These are phyloP conservation scores for Pyralis farinalis DNA, from an alignment of 2,888 invertebrate genomes.

Conservation along the genomic window DNA sequence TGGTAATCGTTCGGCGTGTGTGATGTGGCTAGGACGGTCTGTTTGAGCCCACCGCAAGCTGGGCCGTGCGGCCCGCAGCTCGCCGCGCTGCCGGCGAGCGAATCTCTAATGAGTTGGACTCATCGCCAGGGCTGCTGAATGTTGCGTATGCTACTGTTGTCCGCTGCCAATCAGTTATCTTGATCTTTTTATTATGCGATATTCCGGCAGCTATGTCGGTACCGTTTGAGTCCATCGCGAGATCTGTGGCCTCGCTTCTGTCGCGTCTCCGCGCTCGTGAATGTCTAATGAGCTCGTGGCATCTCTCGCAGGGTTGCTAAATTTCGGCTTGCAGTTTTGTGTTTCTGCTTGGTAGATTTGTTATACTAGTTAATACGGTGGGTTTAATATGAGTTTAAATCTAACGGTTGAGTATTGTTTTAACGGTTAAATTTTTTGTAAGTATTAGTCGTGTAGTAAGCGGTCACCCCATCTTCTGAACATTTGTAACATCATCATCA, in stretches of 20 bases:
- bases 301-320: neutral
- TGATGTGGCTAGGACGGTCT: conserved; percentile 17
- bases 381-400: no score
- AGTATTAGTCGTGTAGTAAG: no score
- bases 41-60: conserved; percentile 19
- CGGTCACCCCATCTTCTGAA: no score
- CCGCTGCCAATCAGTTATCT: neutral
- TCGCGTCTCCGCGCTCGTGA: conserved; percentile 28
- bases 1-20: conserved; percentile 16
- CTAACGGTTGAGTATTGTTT: no score
- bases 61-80: conserved; percentile 1
- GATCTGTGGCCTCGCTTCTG: conserved; percentile 25
- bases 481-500: no score
- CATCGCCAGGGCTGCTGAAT: conserved; percentile 6
- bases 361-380: no score
- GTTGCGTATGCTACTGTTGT: neutral
- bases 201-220: conserved; percentile 14
- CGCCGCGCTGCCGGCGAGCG: conserved; percentile 2
- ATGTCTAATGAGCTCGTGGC: conserved; percentile 50
- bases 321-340: no score
- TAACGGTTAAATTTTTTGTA: no score
- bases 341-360: neutral
- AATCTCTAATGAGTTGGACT: conserved; percentile 15
- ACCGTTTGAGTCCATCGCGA: conserved; percentile 23
- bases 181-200: neutral